phyloP scores from a whole-genome alignment of 2,797 vertebrate genomes.

The Echiichthys vipera region DNA sequence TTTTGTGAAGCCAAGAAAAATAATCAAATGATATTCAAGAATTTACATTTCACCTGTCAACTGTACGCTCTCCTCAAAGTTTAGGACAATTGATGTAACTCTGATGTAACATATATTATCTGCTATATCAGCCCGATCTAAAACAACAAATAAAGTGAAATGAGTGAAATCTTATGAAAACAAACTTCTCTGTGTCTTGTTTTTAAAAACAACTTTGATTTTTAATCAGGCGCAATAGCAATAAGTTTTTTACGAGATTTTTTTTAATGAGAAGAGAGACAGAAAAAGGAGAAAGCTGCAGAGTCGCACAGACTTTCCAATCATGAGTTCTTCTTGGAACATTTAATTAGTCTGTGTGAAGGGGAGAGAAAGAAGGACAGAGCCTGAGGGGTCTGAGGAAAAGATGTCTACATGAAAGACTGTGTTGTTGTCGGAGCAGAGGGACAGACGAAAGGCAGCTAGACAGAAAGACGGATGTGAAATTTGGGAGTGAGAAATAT shows the following conservation, averaged over 20 bases:
- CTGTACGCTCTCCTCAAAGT: not conserved
- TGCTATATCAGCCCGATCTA: not conserved
- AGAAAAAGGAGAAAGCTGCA: conserved; percentile 33
- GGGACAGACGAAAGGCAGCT: conserved; percentile 79
- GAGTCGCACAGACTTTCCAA: conserved; percentile 58
- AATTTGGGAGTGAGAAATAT: conserved; percentile 64
- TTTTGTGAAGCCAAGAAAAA: not conserved
- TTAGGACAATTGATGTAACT: not conserved
- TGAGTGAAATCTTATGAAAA: conserved; percentile 28
- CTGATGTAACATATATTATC: not conserved
- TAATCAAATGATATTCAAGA: not conserved
- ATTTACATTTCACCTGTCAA: not conserved
- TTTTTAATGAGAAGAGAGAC: not conserved
- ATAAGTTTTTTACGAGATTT: conserved; percentile 4
- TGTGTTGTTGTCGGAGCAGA: conserved; percentile 78
- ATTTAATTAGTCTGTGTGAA: conserved; percentile 82
- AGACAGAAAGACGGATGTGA: conserved; percentile 78
- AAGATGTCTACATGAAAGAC: conserved; percentile 83
- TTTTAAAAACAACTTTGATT: conserved; percentile 8
- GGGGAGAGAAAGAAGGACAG: conserved; percentile 63
- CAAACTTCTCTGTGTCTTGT: conserved; percentile 33
- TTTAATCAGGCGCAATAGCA: not conserved
- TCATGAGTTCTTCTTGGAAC: conserved; percentile 77
- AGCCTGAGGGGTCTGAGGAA: conserved; percentile 75
- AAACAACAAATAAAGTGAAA: conserved; percentile 59